Evolutionary conservation across 2,888 invertebrate species (phyloP).

Genomic region (Caenorhabditis sp.): DNA sequence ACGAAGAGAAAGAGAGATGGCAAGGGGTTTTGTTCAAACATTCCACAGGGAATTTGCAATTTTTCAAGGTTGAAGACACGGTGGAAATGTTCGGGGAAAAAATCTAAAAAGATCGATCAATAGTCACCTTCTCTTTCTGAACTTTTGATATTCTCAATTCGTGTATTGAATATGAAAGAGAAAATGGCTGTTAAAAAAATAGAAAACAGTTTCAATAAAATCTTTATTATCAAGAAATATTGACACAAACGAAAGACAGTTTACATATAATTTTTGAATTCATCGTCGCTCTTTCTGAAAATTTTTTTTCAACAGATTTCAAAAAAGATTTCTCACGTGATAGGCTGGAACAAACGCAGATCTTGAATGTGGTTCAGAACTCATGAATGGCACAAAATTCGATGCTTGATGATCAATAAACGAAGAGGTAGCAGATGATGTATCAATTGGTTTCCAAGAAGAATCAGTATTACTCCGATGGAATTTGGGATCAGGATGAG

Average conservation of each 20-base stretch:
- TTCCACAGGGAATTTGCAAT: not conserved
- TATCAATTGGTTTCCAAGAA: not conserved
- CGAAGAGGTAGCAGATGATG: not conserved
- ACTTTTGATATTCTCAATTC: too few relatives aligned
- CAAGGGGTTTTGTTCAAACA: not conserved
- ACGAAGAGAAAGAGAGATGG: not conserved
- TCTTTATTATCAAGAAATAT: constrained; percentile 12
- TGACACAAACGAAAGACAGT: not conserved
- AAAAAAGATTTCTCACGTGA: constrained; percentile 14
- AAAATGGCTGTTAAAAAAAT: not conserved
- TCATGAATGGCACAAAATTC: not conserved
- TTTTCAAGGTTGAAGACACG: not conserved
- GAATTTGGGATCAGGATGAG: not conserved
- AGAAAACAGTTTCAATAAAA: too few relatives aligned
- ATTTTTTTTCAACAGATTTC: not conserved
- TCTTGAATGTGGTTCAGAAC: constrained; percentile 21
- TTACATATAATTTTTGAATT: not conserved
- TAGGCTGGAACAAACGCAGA: constrained; percentile 32
- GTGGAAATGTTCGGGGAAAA: not conserved
- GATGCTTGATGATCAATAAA: not conserved
- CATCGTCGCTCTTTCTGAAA: constrained; percentile 31
- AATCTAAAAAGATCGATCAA: not conserved
- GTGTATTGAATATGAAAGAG: too few relatives aligned
- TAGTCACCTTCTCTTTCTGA: not conserved
- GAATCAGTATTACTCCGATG: not conserved